Evolutionary conservation across 2,797 vertebrate species (phyloP).

Genomic region (Leptodactylus fallax): DNA sequence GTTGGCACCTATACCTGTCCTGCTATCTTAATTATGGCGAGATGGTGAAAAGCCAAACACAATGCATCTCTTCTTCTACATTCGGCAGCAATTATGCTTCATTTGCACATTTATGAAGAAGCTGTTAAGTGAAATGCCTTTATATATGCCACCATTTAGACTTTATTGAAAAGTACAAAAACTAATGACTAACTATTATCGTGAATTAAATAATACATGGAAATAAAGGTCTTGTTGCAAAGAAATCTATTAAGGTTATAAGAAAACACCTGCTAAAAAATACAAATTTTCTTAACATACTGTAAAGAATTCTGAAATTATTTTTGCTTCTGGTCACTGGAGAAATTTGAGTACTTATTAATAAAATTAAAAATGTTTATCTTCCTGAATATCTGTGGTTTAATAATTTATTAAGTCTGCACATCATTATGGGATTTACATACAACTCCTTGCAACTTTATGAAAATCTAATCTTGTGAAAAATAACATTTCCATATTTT

Average conservation of each 20-base stretch:
- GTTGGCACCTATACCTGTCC: conserved; percentile 16
- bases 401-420: not conserved
- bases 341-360: not conserved
- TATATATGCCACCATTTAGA: not conserved
- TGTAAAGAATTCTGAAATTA: not conserved
- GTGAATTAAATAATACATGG: not conserved
- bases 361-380: not conserved
- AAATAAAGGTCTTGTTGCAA: not conserved
- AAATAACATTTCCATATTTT: too few relatives aligned
- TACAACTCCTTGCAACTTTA: too few relatives aligned
- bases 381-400: not conserved
- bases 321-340: not conserved
- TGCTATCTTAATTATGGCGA: conserved; percentile 9
- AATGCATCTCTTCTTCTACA: not conserved
- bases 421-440: not conserved
- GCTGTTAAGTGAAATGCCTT: conserved; percentile 8
- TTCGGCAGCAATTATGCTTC: not conserved
- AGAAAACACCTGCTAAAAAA: too few relatives aligned
- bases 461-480: too few relatives aligned
- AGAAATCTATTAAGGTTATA: not conserved
- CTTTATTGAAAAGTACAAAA: not conserved
- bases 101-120: conserved; percentile 6
- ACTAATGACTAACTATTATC: not conserved
- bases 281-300: too few relatives aligned
- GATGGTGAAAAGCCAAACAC: conserved; percentile 3